A percentile compares a stretch with the other conserved stretches of the same genome.
These are phyloP conservation scores for Huso huso DNA, from an alignment of 2,797 vertebrate species.

Conservation along the genomic window DNA sequence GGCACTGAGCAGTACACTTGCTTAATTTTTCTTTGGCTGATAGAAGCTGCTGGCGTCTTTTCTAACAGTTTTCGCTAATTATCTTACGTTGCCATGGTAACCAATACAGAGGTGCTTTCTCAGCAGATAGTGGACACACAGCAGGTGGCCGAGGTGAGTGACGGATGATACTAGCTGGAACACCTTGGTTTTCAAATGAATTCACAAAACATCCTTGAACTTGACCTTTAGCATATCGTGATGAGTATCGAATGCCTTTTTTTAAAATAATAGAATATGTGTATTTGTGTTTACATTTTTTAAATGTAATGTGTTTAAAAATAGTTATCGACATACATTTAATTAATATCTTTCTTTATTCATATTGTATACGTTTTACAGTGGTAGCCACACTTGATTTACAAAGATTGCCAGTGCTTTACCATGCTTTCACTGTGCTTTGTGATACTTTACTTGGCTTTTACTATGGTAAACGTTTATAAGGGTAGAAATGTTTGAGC, in stretches of 20 bases:
- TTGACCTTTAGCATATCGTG: neutral
- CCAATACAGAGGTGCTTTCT: slow-evolving; percentile 77
- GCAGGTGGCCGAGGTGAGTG: slow-evolving; percentile 82
- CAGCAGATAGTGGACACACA: slow-evolving; percentile 82
- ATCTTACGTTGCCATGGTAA: slow-evolving; percentile 76
- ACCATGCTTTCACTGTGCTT: too few species aligned
- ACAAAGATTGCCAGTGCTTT: too few species aligned
- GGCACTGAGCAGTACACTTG: slow-evolving; percentile 17
- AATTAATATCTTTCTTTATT: too few species aligned
- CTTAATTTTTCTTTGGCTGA: slow-evolving; percentile 41
- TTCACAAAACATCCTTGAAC: slow-evolving; percentile 8
- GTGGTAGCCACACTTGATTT: too few species aligned
- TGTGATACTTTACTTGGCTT: too few species aligned
- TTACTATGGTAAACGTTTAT: too few species aligned
- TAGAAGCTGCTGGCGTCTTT: slow-evolving; percentile 58
- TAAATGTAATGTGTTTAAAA: too few species aligned
- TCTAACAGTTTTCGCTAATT: slow-evolving; percentile 78
- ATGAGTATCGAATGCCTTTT: neutral
- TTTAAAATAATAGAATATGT: neutral
- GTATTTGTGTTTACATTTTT: too few species aligned
- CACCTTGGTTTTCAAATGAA: slow-evolving; percentile 22
- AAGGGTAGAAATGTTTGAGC: too few species aligned
- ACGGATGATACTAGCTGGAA: slow-evolving; percentile 41
- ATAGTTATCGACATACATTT: too few species aligned
- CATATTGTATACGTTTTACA: too few species aligned